Base-by-base conservation (phyloP, 2,888 invertebrate species). In the Tipula unca region DNA sequence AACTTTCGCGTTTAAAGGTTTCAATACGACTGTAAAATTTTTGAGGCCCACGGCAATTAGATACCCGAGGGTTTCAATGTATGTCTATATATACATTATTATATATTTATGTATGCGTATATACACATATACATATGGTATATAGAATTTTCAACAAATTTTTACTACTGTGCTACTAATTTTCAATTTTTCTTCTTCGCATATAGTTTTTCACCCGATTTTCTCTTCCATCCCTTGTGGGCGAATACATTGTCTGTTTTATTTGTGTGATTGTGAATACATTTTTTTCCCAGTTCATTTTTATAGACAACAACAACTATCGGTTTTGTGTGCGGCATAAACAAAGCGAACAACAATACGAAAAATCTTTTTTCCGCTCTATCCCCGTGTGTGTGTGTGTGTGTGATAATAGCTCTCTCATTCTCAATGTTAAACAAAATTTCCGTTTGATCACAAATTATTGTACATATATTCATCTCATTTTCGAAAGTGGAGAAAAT, bases 31-130 rank as follows among this genome's bases (percentile, higher is more conserved):
- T 90, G 90, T 90, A 89, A 89, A 89, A 89, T 89, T 90, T 89
- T 90, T 89, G 3, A 89, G 90, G 90, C 90, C 91, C 88, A 90
- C 89, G 90, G 90, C 90, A 89, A 91, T 91, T 89, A 88, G 89
- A 89, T 89, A 90, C 91, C 91, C 90, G 90, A 90, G 90, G 90
- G 90, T 90, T 90, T 89, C 89, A 89, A 86, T 88, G 88, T 88
- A 88, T 87, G 87, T 88, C 87, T 87, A 88, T 87, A 87, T 88
- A 39, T 39, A 35, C 35, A n/a, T 32, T 1, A 29, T 0, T 84
- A 84, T 39, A 20, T 84, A 84, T 84, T 1, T 84, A 39, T 84
- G 20, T 84, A 20, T 39, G 13, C 20, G 20, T 39, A 20, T 84
- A 17, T 36, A 36, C 20, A 36, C 14, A 84, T 35, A 39, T 39